These are phyloP conservation scores for Aphaenogaster floridana DNA, from an alignment of 1,140 invertebrate species.

Conservation along the genomic window DNA sequence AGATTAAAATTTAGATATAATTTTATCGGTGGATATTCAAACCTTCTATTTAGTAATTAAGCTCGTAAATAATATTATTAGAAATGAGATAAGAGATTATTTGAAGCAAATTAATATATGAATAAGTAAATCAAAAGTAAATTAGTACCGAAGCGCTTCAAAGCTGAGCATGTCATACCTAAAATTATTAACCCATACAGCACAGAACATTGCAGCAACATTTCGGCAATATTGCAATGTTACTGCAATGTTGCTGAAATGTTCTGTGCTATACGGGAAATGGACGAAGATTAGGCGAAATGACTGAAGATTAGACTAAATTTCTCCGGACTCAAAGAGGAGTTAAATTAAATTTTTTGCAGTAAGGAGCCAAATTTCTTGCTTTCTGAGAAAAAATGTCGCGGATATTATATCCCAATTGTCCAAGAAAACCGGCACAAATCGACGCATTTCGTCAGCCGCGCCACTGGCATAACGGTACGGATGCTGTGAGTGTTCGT, in stretches of 20 bases:
- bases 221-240: no score
- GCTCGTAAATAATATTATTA: background rate
- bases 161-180: background rate
- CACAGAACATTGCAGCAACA: no score
- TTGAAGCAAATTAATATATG: background rate
- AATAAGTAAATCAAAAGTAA: background rate
- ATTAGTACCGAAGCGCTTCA: background rate
- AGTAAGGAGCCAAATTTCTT: background rate
- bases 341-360: slow-evolving; percentile 24
- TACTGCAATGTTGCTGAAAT: no score
- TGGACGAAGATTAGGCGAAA: background rate
- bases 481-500: slow-evolving; percentile 44
- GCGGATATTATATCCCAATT: background rate
- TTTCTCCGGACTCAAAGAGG: background rate
- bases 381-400: background rate
- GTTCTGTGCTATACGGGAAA: no score
- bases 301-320: background rate
- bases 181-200: background rate
- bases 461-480: slow-evolving; percentile 25
- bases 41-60: background rate
- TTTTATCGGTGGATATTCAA: background rate
- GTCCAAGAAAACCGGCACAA: background rate
- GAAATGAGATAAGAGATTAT: background rate
- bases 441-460: background rate
- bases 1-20: background rate